Evolutionary conservation across 2,113 vertebrate genomes (phyloP).

Genomic region (Lichenostomus cassidix): DNA sequence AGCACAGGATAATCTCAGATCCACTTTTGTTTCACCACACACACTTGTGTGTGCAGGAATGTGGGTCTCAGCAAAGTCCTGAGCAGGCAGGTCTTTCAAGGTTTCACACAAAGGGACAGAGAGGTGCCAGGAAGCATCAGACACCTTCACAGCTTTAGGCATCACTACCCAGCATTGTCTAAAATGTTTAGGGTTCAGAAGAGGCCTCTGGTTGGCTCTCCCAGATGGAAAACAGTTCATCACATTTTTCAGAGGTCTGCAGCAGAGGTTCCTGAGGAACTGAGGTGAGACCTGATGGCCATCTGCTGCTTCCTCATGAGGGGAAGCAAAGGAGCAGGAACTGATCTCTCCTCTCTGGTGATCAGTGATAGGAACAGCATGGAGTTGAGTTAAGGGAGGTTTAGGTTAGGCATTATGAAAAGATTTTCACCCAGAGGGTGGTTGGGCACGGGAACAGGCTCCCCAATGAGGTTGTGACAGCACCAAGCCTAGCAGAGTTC

Average conservation of each 20-base stretch:
- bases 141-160: background rate
- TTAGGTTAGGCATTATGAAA: background rate
- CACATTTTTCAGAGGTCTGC: background rate
- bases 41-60: background rate
- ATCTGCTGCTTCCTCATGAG: fast-evolving
- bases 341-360: background rate
- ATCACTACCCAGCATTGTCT: background rate
- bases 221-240: background rate
- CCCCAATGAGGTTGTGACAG: no score
- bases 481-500: background rate
- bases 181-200: background rate
- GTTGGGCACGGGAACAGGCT: background rate
- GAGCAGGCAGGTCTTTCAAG: background rate
- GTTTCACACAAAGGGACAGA: background rate
- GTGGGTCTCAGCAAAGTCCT: background rate
- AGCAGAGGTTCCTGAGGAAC: background rate
- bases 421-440: background rate
- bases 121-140: background rate
- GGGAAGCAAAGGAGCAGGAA: background rate
- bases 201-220: background rate
- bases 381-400: background rate
- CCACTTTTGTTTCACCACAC: background rate
- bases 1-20: background rate
- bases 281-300: background rate
- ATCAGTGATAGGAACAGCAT: fast-evolving